phyloP scores from a whole-genome alignment of 2,888 invertebrate genomes.

The Mellilla xanthometata region DNA sequence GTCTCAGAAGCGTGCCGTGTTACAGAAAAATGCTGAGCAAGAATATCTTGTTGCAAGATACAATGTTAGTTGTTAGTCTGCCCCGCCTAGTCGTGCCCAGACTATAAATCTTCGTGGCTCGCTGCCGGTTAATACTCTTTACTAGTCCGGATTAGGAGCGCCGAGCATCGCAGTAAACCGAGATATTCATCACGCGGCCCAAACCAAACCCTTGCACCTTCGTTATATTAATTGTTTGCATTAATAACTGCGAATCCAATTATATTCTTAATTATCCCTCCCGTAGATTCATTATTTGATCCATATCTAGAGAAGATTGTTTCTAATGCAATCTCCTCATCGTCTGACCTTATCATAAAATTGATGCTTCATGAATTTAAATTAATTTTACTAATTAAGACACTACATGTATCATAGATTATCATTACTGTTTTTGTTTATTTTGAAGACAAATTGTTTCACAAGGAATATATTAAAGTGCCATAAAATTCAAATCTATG shows the following conservation, averaged over 20 bases:
- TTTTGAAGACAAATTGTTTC: too few relatives aligned
- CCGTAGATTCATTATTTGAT: conserved; percentile 15
- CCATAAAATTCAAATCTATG: conserved; percentile 46
- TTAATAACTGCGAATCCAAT: conserved; percentile 35
- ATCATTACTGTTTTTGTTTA: too few relatives aligned
- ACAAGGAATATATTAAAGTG: conserved; percentile 27
- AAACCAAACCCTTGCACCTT: conserved; percentile 37
- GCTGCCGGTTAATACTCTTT: conserved; percentile 58
- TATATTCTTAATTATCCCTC: conserved; percentile 26
- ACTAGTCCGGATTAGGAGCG: conserved; percentile 63
- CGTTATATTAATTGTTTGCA: conserved; percentile 40
- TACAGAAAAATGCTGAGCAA: conserved; percentile 43
- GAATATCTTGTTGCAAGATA: conserved; percentile 48
- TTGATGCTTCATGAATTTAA: background rate
- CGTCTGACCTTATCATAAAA: background rate
- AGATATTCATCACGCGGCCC: conserved; percentile 55
- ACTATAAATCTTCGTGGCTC: conserved; percentile 62
- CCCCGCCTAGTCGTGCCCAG: conserved; percentile 50
- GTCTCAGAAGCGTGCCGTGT: conserved; percentile 25
- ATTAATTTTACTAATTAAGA: background rate
- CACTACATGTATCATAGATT: too few relatives aligned
- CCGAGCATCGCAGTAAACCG: conserved; percentile 54
- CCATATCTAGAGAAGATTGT: conserved; percentile 13
- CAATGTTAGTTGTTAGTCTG: conserved; percentile 53
- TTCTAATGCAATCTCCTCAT: conserved; percentile 7